Evolutionary conservation across 1,140 invertebrate genomes (phyloP), one percentile per base, ranked within the genome.

Genomic region (Hycleus phaleratus): DNA sequence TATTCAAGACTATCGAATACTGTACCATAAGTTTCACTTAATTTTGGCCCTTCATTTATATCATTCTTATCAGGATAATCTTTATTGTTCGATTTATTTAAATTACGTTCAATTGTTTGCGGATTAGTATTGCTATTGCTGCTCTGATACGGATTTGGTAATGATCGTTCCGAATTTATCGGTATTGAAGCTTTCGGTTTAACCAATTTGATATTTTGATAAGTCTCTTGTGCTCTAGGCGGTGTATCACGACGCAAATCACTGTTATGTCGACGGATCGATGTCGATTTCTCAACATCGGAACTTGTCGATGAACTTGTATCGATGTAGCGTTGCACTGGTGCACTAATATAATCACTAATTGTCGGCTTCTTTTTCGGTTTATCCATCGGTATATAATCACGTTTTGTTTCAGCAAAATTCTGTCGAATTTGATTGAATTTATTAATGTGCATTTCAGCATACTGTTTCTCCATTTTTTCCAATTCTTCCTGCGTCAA

Each of bases 171-270:
- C 0, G 71, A 71, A 63, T 65, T 73, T 11, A 73, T 70, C 12
- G 69, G 71, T 45, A 71, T 72, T 40, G 68, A 32, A 24, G 71
- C 70, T 59, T 68, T 72, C 3, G 72, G 70, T 58, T 72, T 70
- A 8, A 73, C 64, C 9, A 73, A 46, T 46, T 65, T 59, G 3
- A 69, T 58, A 48, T 67, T 67, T 50, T 66, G 64, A 62, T 63
- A 32, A 8, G 67, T 65, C 51, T 71, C 68, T 44, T 66, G 47
- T 25, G 68, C 60, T 43, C 68, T 50, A 1, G 65, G 70, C 12
- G 69, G 68, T n/a, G 67, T 71, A 38, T 68, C 63, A 40, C 59
- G 58, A 38, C 56, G 56, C 9, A 53, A 49, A 9, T 63, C 43
- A 1, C 54, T 58, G 24, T 66, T 69, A 32, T 32, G 32, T 32